Evolutionary conservation across 2,113 vertebrate species (phyloP).

Genomic region (Emberiza fucata): DNA sequence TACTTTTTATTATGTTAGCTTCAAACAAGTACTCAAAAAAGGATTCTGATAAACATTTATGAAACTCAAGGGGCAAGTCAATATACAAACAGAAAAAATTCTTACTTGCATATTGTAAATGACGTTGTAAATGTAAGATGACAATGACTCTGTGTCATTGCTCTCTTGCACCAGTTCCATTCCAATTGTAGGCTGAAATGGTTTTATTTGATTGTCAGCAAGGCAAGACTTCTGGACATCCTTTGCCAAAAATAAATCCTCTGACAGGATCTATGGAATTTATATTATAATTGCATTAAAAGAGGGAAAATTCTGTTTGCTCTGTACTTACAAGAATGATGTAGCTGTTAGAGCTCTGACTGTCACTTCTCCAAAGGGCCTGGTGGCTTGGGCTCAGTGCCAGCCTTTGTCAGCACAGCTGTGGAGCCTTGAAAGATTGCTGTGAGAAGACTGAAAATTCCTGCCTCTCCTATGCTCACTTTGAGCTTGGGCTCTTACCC

Average conservation of each 20-base stretch:
- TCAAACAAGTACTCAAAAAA: not conserved
- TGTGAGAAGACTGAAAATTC: not conserved
- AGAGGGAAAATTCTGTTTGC: not conserved
- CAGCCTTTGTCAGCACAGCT: not conserved
- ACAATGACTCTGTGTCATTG: not conserved
- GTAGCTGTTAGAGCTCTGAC: not conserved
- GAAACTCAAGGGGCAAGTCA: not conserved
- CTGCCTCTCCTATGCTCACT: not conserved
- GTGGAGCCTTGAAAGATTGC: too few relatives aligned
- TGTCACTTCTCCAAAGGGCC: not conserved
- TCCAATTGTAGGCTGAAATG: constrained; percentile 63
- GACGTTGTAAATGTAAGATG: not conserved
- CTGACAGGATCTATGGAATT: not conserved
- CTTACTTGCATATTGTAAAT: constrained; percentile 38
- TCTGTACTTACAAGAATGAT: not conserved
- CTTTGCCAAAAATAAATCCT: not conserved
- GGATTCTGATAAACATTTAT: not conserved
- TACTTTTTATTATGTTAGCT: not conserved
- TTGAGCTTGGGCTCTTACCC: not conserved
- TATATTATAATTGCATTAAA: not conserved
- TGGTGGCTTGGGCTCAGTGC: not conserved
- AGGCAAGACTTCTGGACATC: constrained; percentile 57
- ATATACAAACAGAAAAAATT: not conserved
- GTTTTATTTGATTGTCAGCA: constrained; percentile 69
- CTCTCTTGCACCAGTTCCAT: not conserved